Evolutionary conservation across 2,888 invertebrate genomes (phyloP), one percentile per base, ranked within the genome.

Genomic region (Leucophenga montana): DNA sequence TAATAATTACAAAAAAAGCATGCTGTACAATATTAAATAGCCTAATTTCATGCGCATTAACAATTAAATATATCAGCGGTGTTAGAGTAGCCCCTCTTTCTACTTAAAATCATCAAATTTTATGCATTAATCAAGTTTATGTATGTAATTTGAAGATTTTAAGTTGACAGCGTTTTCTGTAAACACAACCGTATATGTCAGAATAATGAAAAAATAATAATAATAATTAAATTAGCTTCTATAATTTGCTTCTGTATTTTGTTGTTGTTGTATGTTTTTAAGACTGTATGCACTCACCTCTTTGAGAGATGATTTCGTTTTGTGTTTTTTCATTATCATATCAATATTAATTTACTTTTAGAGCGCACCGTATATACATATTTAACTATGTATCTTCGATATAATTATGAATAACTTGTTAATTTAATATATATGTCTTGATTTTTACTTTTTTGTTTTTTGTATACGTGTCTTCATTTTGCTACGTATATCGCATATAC

Each of bases 221-320:
- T 53, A 61, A 48, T 53, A 50, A 54, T 44, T 62, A 31, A 50
- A 18, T 31, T 57, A 59, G 67, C 59, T 73, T 59, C 66, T 64
- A 33, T 77, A 79, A 77, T 78, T 80, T 84, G 84, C 84, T 75
- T 84, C 84, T 84, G 75, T 72, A 82, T 33, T 59, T 59, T 77
- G 83, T 80, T 76, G 76, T 74, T 73, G 72, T 33, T 48, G 5
- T 50, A 2, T 50, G 2, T n/a, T 53, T 53, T 53, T 16, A 13
- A 57, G 57, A 57, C 27, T 53, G 3, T 54, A n/a, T 57, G n/a
- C 31, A n/a, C 57, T 57, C 57, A 57, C 70, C 73, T 73, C 76
- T 59, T 53, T 33, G 74, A 74, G 74, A 65, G 56, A 68, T 66
- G 62, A 39, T 33, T 27, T 31, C 20, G 16, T 11, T 13, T 64